Conservation (phyloP, 2,113 vertebrate species). For the Bubo blakistoni region DNA sequence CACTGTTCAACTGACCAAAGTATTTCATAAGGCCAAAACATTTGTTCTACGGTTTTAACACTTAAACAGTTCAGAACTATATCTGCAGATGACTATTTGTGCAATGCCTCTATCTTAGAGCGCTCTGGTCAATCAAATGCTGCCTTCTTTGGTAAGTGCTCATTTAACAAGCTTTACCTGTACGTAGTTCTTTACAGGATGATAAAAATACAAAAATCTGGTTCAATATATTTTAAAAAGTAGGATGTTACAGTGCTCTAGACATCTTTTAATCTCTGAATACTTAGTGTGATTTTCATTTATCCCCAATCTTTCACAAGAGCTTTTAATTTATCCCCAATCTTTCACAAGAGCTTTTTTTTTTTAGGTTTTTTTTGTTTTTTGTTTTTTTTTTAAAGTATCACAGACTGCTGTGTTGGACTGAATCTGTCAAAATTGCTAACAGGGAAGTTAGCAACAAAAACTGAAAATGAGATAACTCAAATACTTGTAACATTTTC, state of each 20-base stretch:
- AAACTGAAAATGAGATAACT: background rate
- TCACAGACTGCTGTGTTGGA: background rate
- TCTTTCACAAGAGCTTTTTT: background rate
- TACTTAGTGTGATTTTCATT: background rate
- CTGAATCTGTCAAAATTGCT: background rate
- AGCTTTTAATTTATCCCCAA: background rate
- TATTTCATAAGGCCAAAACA: background rate
- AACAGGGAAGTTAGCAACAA: background rate
- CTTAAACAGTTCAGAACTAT: background rate
- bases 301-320: background rate
- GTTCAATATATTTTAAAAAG: background rate
- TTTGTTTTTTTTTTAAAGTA: background rate
- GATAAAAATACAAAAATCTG: background rate
- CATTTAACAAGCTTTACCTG: background rate
- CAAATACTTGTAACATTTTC: background rate
- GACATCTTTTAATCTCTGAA: background rate
- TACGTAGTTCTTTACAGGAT: background rate
- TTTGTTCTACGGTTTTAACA: background rate
- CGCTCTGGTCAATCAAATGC: background rate
- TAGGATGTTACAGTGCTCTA: background rate
- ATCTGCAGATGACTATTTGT: background rate
- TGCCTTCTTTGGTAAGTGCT: background rate
- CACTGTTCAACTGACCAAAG: background rate
- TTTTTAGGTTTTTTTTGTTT: background rate
- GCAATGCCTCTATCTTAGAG: background rate